A percentile compares a stretch with the other conserved stretches of the same genome.
Evolutionary conservation across 2,888 invertebrate genomes (phyloP).

Genomic region (Megastigmus dorsalis): DNA sequence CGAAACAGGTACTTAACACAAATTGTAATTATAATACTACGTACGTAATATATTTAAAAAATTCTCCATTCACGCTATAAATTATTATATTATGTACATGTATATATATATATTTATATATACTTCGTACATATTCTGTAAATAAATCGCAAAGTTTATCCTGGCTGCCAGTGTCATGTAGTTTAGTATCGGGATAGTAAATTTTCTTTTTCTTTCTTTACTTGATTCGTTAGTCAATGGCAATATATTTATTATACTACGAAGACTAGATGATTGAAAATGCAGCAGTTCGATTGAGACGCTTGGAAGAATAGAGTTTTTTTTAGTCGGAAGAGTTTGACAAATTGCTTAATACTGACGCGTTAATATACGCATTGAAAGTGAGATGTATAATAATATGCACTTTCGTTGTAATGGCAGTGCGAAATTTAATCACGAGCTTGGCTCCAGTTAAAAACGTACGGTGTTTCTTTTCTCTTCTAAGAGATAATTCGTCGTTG

Average conservation of each 20-base stretch:
- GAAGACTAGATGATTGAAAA: constrained; percentile 5
- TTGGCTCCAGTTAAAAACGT: background rate
- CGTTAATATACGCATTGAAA: no score
- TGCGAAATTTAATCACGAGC: constrained; percentile 10
- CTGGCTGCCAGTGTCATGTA: background rate
- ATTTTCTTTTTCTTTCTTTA: constrained; percentile 10
- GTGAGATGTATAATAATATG: background rate
- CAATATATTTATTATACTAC: background rate
- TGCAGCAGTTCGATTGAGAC: constrained; percentile 14
- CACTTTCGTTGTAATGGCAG: constrained; percentile 37
- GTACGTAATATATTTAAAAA: background rate
- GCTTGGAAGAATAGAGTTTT: constrained; percentile 28
- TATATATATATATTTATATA: background rate
- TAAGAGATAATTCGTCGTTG: background rate
- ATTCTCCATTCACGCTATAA: constrained; percentile 10
- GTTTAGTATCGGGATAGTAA: background rate
- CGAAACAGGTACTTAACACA: constrained; percentile 43
- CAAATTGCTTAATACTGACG: constrained; percentile 10
- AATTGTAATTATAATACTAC: constrained; percentile 22
- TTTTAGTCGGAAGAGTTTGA: background rate
- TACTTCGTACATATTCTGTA: background rate
- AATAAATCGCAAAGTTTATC: constrained; percentile 26
- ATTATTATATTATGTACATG: constrained; percentile 2
- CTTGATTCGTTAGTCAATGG: background rate
- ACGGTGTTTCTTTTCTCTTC: background rate